phyloP scores from a whole-genome alignment of 2,113 vertebrate species.

The Etia nguti region DNA sequence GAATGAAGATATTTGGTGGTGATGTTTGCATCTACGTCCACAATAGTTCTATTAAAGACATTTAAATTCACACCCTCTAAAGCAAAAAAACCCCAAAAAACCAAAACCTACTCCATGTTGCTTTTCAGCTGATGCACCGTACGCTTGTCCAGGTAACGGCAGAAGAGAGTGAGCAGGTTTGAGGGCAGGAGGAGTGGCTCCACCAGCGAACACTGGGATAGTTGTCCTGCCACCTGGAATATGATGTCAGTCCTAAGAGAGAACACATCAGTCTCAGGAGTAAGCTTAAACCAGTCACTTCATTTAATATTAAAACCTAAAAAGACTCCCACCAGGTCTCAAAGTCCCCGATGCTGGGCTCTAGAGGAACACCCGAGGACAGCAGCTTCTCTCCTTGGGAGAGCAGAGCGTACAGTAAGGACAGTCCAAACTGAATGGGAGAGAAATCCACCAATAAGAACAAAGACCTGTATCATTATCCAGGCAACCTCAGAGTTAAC shows the following conservation, averaged over 20 bases:
- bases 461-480: not conserved
- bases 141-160: slow-evolving; percentile 90
- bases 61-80: not conserved
- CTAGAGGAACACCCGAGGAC: slow-evolving; percentile 75
- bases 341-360: slow-evolving; percentile 77
- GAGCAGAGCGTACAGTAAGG: slow-evolving; percentile 87
- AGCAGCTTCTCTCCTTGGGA: slow-evolving; percentile 87
- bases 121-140: slow-evolving; percentile 82
- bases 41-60: not conserved
- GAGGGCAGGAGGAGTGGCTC: slow-evolving; percentile 87
- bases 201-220: slow-evolving; percentile 81
- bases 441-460: not conserved
- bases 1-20: not conserved
- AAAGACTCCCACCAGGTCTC: slow-evolving; percentile 76
- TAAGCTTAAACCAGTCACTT: not conserved
- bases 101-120: slow-evolving; percentile 86
- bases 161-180: slow-evolving; percentile 90
- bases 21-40: not conserved
- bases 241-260: slow-evolving; percentile 82
- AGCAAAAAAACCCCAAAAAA: too few relatives aligned
- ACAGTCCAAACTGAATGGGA: slow-evolving; percentile 86
- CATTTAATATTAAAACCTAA: not conserved
- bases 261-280: not conserved
- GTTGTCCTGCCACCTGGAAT: slow-evolving; percentile 84
- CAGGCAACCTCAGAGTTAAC: not conserved